Base-by-base conservation (phyloP, 1,140 invertebrate species). In the Aporrectodea caliginosa region DNA sequence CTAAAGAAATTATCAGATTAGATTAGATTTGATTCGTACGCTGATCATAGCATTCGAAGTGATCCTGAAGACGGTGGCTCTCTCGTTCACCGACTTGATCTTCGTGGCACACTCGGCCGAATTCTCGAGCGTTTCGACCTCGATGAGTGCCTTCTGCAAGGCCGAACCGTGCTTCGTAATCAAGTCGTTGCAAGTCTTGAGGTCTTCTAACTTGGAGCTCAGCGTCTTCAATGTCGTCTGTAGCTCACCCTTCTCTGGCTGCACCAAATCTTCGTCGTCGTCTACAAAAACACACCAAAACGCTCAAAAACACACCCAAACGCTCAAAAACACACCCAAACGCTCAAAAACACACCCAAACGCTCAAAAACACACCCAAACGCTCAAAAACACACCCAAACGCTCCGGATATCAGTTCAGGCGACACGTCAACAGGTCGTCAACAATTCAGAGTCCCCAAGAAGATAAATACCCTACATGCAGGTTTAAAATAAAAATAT, bases 21-120 rank as follows among this genome's bases (percentile, higher is more conserved):
- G n/a, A n/a, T n/a, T n/a, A n/a, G n/a, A n/a, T n/a, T n/a, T n/a
- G 43, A 58, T 58, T 58, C 43, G 92, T 89, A 96, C 96, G 90
- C 95, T 97, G 79, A 98, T 94, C 95, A 98, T 98, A 29, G 94
- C 94, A 89, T 93, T 96, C 35, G 95, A 94, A 22, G 96, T 95
- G 85, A 98, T 96, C 78, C 95, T 91, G 88, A 98, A 98, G 2
- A 97, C 90, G 1, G 95, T 96, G 0, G 95, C 94, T 82, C 95
- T 90, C 87, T 98, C 97, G 82, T 93, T 94, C 69, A 96, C 92
- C 81, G 93, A 91, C 88, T 94, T 94, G 2, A 93, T 90, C 88
- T 91, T 91, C 16, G 82, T 91, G 89, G 73, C 87, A 80, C 91
- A 86, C 75, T 93, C 92, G 12, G 83, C 75, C 69, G 88, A 85